These are phyloP conservation scores for Rhagium mordax DNA, from an alignment of 2,888 invertebrate genomes.

Conservation along the genomic window DNA sequence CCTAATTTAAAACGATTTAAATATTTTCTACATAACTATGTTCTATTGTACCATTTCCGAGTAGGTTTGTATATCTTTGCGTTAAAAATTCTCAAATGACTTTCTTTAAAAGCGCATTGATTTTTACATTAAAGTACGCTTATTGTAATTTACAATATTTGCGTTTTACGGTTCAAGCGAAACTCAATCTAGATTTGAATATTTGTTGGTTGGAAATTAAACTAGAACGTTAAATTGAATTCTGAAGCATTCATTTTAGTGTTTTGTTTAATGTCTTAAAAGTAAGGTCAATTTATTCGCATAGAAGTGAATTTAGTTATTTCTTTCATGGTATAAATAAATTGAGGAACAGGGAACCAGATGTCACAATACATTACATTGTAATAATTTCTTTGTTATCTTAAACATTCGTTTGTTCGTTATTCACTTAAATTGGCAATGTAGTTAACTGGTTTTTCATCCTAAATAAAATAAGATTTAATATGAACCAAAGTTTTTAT, in stretches of 20 bases:
- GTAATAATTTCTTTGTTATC: too few relatives aligned
- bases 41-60: neutral
- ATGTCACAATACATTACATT: too few relatives aligned
- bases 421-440: too few relatives aligned
- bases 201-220: slow-evolving; percentile 10
- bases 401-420: too few relatives aligned
- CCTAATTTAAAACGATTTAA: too few relatives aligned
- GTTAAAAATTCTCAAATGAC: neutral
- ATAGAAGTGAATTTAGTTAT: too few relatives aligned
- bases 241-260: neutral
- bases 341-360: too few relatives aligned
- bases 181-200: slow-evolving; percentile 13
- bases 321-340: too few relatives aligned
- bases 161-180: slow-evolving; percentile 1
- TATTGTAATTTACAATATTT: neutral
- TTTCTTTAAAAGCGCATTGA: neutral
- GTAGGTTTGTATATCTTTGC: neutral
- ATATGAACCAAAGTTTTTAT: too few relatives aligned
- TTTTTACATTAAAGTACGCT: neutral
- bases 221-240: neutral
- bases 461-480: too few relatives aligned
- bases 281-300: neutral
- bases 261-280: neutral
- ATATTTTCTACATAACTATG: too few relatives aligned
- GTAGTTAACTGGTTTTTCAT: too few relatives aligned